phyloP scores from a whole-genome alignment of 2,113 vertebrate species.

The Microtus montanus region DNA sequence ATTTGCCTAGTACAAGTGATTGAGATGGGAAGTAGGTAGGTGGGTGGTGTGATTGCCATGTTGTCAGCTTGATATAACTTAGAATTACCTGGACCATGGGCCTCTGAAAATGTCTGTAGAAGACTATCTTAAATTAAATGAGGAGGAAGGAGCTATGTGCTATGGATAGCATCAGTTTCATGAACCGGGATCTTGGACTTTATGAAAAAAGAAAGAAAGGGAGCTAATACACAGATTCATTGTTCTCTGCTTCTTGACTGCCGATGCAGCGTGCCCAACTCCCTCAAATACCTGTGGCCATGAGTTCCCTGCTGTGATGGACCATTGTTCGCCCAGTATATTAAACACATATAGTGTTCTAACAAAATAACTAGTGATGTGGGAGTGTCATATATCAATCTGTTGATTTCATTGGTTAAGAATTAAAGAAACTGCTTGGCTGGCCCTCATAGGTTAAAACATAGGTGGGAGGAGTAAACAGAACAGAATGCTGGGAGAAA shows the following conservation, averaged over 20 bases:
- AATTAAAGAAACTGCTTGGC: too few species aligned
- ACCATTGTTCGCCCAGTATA: background rate
- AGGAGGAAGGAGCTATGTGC: too few species aligned
- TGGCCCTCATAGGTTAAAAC: too few species aligned
- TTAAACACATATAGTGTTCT: background rate
- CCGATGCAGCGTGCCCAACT: background rate
- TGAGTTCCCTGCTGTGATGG: background rate
- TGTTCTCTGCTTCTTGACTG: background rate
- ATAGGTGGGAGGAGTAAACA: too few species aligned
- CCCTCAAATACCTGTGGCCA: background rate
- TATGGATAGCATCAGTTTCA: background rate
- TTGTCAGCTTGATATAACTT: background rate
- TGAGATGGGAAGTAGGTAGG: background rate
- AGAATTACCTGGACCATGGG: background rate
- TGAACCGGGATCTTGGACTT: background rate
- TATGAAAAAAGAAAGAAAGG: background rate
- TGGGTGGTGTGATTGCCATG: background rate
- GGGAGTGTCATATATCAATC: too few species aligned
- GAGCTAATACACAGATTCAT: background rate
- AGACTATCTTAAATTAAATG: background rate
- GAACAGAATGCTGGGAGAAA: too few species aligned
- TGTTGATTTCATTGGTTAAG: too few species aligned
- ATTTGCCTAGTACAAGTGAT: background rate
- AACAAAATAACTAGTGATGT: background rate
- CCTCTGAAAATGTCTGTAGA: too few species aligned